Conservation (phyloP, 2,888 invertebrate species). For the Tryphoninae sp. region DNA sequence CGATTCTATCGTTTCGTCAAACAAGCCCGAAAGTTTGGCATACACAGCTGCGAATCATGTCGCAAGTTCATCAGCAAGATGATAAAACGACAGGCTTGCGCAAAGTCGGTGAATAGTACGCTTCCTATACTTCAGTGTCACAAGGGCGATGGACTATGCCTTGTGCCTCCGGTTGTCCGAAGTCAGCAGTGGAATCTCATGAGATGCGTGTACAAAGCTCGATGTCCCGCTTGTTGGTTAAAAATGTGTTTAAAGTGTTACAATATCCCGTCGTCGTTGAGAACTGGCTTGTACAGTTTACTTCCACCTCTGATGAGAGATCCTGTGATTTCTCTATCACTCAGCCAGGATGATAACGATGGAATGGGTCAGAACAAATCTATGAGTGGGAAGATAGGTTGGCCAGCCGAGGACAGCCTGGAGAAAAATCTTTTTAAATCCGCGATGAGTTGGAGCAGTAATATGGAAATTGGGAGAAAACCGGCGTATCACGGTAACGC, state of each 20-base stretch:
- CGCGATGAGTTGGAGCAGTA: slow-evolving; percentile 77
- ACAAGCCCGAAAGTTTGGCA: slow-evolving; percentile 92
- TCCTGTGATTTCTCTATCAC: slow-evolving; percentile 72
- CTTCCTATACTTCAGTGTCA: slow-evolving; percentile 85
- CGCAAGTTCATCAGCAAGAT: slow-evolving; percentile 93
- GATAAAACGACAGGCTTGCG: slow-evolving; percentile 86
- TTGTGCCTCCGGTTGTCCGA: slow-evolving; percentile 87
- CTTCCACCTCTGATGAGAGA: slow-evolving; percentile 86
- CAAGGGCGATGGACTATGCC: slow-evolving; percentile 88
- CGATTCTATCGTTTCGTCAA: slow-evolving; percentile 89
- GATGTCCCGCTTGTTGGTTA: slow-evolving; percentile 94
- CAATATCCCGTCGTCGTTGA: slow-evolving; percentile 88
- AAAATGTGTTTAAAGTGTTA: slow-evolving; percentile 91
- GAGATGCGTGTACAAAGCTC: slow-evolving; percentile 87
- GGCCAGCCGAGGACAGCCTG: slow-evolving; percentile 77
- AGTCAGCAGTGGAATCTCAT: slow-evolving; percentile 88
- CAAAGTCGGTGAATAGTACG: slow-evolving; percentile 82
- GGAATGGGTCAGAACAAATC: slow-evolving; percentile 72
- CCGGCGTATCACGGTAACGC: slow-evolving; percentile 71
- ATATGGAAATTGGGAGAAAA: slow-evolving; percentile 75
- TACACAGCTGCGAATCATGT: slow-evolving; percentile 93
- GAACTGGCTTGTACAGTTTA: slow-evolving; percentile 86
- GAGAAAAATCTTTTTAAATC: slow-evolving; percentile 79
- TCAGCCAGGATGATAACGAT: slow-evolving; percentile 73
- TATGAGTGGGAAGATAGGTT: slow-evolving; percentile 73